These are phyloP conservation scores for Drosophila pseudotalamancana DNA, from an alignment of 2,888 invertebrate species.

Conservation along the genomic window DNA sequence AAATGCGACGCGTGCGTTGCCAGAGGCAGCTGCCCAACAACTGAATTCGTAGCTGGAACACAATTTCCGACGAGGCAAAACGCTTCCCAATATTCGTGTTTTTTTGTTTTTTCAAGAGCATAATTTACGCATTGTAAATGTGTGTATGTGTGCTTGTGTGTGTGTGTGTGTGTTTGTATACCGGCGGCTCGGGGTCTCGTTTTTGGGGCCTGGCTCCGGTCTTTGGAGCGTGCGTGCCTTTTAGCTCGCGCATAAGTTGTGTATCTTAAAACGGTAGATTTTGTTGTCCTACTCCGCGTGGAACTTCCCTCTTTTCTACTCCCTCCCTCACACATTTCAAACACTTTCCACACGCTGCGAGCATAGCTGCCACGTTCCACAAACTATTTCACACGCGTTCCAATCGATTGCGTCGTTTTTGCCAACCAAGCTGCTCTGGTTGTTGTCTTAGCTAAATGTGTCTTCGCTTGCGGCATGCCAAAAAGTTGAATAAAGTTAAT, in stretches of 20 bases:
- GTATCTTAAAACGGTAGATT: slow-evolving; percentile 31
- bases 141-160: background rate
- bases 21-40: slow-evolving; percentile 68
- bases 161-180: slow-evolving; percentile 7
- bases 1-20: slow-evolving; percentile 58
- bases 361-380: slow-evolving; percentile 27
- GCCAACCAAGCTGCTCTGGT: slow-evolving; percentile 27
- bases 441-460: slow-evolving; percentile 37
- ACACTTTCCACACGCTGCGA: background rate
- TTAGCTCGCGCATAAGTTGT: slow-evolving; percentile 36
- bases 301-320: background rate
- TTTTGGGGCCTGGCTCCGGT: slow-evolving; percentile 5
- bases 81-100: slow-evolving; percentile 38
- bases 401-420: slow-evolving; percentile 20
- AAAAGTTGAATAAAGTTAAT: background rate
- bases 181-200: slow-evolving; percentile 12
- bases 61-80: slow-evolving; percentile 27
- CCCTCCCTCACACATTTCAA: background rate
- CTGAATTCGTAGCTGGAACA: slow-evolving; percentile 55
- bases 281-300: slow-evolving; percentile 7
- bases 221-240: slow-evolving; percentile 40
- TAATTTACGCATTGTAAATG: slow-evolving; percentile 1
- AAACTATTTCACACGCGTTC: slow-evolving; percentile 41
- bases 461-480: background rate
- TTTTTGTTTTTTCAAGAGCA: slow-evolving; percentile 34